A percentile compares a stretch with the other conserved stretches of the same genome.
Evolutionary conservation across 2,797 vertebrate genomes (phyloP).

Genomic region (Darevskia nairensis): DNA sequence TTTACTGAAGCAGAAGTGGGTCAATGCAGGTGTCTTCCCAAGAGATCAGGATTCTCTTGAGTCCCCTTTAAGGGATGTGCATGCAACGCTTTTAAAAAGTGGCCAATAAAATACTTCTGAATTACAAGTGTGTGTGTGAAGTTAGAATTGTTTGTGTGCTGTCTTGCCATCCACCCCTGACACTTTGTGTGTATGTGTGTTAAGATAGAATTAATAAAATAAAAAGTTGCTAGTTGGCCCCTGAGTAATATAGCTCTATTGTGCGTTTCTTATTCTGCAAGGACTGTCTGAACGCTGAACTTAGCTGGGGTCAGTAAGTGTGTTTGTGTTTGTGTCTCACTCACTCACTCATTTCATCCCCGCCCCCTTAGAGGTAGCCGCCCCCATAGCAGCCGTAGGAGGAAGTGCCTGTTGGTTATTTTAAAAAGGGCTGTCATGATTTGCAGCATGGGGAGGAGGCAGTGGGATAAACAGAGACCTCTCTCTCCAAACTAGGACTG

Average conservation of each 20-base stretch:
- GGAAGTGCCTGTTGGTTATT: slow-evolving; percentile 78
- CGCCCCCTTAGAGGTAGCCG: background rate
- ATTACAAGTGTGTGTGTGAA: background rate
- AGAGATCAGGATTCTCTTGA: background rate
- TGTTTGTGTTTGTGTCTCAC: background rate
- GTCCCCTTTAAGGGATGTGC: background rate
- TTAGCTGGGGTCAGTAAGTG: background rate
- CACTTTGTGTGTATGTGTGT: background rate
- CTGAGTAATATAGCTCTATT: background rate
- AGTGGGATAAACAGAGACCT: slow-evolving; percentile 58
- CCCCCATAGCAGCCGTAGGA: slow-evolving; percentile 50
- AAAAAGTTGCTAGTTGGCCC: background rate
- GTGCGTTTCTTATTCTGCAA: background rate
- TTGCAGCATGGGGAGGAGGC: slow-evolving; percentile 65
- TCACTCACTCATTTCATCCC: background rate
- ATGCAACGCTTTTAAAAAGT: background rate
- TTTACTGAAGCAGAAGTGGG: background rate
- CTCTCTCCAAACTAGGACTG: slow-evolving; percentile 81
- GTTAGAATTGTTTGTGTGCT: background rate
- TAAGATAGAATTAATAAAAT: background rate
- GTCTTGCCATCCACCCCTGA: too few species aligned
- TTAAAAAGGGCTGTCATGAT: slow-evolving; percentile 74
- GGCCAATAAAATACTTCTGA: background rate
- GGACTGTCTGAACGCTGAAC: background rate
- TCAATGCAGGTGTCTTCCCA: background rate